Conservation (phyloP, 2,888 invertebrate species). For the Agriopis leucophaearia region DNA sequence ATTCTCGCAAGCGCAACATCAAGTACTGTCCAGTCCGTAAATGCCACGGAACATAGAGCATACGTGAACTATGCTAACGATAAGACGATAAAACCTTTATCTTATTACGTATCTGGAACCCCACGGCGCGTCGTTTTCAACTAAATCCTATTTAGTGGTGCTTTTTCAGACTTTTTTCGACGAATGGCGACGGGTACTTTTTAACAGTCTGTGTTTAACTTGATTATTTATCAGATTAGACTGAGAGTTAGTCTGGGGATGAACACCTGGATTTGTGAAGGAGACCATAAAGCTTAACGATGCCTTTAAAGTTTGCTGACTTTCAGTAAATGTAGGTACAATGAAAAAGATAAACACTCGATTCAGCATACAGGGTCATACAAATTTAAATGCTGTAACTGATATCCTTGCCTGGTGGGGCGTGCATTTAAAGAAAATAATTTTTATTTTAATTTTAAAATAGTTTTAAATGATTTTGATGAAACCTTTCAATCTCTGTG, state of each 20-base stretch:
- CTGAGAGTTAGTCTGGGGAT: slow-evolving; percentile 12
- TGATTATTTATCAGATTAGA: slow-evolving; percentile 27
- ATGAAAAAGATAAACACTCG: neutral
- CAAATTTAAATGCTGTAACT: too few species aligned
- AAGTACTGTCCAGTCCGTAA: slow-evolving; percentile 8
- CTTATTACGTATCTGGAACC: slow-evolving; percentile 74
- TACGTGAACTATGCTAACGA: slow-evolving; percentile 80
- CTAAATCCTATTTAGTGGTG: slow-evolving; percentile 49
- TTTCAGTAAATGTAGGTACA: neutral
- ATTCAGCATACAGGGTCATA: too few species aligned
- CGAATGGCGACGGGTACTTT: slow-evolving; percentile 20
- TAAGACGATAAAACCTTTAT: slow-evolving; percentile 84
- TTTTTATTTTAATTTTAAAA: too few species aligned
- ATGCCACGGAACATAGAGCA: slow-evolving; percentile 46
- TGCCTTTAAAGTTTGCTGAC: neutral
- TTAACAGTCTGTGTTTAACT: slow-evolving; percentile 25
- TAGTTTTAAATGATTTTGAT: too few species aligned
- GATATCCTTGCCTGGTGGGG: too few species aligned
- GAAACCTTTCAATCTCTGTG: too few species aligned
- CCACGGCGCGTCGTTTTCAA: slow-evolving; percentile 52
- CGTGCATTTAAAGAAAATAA: too few species aligned
- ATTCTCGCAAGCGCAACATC: neutral
- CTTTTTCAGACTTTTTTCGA: slow-evolving; percentile 43
- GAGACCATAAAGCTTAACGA: slow-evolving; percentile 6
- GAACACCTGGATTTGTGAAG: slow-evolving; percentile 6